phyloP scores from a whole-genome alignment of 2,797 vertebrate genomes.

The Mallotus villosus region DNA sequence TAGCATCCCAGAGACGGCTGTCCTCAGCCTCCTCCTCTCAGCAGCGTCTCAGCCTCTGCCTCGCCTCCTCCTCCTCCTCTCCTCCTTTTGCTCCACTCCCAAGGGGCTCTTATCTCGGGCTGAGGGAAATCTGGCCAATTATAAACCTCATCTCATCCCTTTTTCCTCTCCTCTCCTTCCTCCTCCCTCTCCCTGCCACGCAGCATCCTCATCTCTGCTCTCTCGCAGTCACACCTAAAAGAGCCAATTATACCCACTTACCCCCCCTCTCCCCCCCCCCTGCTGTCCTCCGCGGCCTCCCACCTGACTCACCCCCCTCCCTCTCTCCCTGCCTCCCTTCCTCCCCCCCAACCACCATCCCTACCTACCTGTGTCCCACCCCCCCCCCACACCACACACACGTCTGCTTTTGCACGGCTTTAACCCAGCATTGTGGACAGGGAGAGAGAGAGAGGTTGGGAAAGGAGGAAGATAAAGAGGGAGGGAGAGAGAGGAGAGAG shows the following conservation, averaged over 20 bases:
- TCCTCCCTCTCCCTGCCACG: conserved; percentile 12
- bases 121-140: conserved; percentile 80
- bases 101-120: conserved; percentile 77
- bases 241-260: conserved; percentile 78
- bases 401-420: background rate
- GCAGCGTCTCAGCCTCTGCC: conserved; percentile 32
- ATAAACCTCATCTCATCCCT: conserved; percentile 76
- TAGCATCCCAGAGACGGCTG: background rate
- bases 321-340: background rate
- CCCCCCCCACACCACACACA: background rate
- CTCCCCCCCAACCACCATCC: too few relatives aligned
- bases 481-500: conserved; percentile 33
- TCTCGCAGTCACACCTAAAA: conserved; percentile 71
- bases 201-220: conserved; percentile 41
- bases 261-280: conserved; percentile 47
- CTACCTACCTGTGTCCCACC: background rate
- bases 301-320: conserved; percentile 5
- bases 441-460: background rate
- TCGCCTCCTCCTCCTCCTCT: conserved; percentile 42
- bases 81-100: conserved; percentile 62
- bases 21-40: conserved; percentile 37
- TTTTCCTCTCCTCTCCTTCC: conserved; percentile 29
- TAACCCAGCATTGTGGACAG: background rate
- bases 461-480: background rate
- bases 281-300: conserved; percentile 44